phyloP scores from a whole-genome alignment of 2,888 invertebrate species.

The Amaurobius ferox region DNA sequence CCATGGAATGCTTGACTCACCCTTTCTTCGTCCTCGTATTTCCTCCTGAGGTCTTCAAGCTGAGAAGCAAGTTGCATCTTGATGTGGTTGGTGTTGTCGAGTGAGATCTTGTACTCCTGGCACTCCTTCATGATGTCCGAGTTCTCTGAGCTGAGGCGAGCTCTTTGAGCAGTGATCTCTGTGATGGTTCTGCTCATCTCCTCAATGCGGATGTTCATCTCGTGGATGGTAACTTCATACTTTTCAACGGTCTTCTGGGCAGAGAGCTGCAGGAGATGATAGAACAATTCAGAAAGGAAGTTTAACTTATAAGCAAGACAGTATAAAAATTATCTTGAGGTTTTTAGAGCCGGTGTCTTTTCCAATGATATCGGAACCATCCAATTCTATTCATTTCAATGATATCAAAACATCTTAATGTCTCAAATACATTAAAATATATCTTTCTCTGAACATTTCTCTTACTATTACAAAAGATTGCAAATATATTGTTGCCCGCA shows the following conservation, averaged over 20 bases:
- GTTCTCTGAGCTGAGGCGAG: conserved; percentile 82
- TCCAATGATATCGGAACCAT: no score
- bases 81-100: conserved; percentile 94
- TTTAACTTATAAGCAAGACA: no score
- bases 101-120: conserved; percentile 96
- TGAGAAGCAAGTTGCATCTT: conserved; percentile 92
- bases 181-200: conserved; percentile 97
- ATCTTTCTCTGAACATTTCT: no score
- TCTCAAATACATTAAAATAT: no score
- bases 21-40: conserved; percentile 96
- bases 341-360: no score
- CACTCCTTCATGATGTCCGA: conserved; percentile 95
- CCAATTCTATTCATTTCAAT: no score
- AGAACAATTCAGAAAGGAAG: no score
- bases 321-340: no score
- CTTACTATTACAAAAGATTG: no score
- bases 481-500: no score
- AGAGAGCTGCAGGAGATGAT: conserved; percentile 77
- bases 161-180: conserved; percentile 97
- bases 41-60: conserved; percentile 95
- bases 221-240: conserved; percentile 92
- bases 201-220: conserved; percentile 96
- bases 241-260: conserved; percentile 85
- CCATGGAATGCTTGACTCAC: no score
- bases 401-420: no score